Percentiles rank a stretch among this genome's conserved stretches.
These are phyloP conservation scores for Drosophila sturtevanti DNA, from an alignment of 1,140 invertebrate species.

Conservation along the genomic window DNA sequence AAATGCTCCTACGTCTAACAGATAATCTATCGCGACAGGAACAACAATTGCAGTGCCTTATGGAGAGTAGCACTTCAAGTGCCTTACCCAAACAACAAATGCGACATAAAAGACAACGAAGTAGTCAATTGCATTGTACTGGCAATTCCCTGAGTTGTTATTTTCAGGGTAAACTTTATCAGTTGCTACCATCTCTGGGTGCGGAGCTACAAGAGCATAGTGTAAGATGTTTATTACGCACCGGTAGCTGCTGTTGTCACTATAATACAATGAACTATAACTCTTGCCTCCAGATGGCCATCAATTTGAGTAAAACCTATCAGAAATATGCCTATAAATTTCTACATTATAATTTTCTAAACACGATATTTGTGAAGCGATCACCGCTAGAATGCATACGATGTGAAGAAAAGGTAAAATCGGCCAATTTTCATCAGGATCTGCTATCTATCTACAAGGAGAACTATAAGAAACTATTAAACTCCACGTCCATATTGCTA, in stretches of 20 bases:
- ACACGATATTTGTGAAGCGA: constrained; percentile 65
- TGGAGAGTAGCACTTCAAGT: constrained; percentile 61
- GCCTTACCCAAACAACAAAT: constrained; percentile 49
- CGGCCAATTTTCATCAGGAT: constrained; percentile 55
- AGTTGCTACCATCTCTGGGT: constrained; percentile 51
- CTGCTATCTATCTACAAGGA: constrained; percentile 63
- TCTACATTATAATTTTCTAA: constrained; percentile 63
- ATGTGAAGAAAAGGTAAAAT: constrained; percentile 74
- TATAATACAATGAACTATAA: constrained; percentile 59
- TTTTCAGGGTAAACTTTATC: constrained; percentile 70
- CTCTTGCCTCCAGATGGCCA: constrained; percentile 55
- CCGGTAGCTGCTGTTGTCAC: constrained; percentile 74
- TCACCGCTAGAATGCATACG: constrained; percentile 46
- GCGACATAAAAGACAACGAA: constrained; percentile 42
- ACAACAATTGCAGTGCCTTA: constrained; percentile 58
- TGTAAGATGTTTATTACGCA: constrained; percentile 59
- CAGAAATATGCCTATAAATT: constrained; percentile 78
- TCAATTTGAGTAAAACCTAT: constrained; percentile 46
- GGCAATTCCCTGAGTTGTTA: constrained; percentile 59
- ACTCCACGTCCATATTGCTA: constrained; percentile 44
- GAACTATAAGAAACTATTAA: constrained; percentile 45
- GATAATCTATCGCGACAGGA: constrained; percentile 59
- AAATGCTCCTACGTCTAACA: constrained; percentile 57
- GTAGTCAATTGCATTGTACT: constrained; percentile 64
- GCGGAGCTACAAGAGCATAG: constrained; percentile 64